phyloP scores from a whole-genome alignment of 2,888 invertebrate genomes.

The Xylota sylvarum region DNA sequence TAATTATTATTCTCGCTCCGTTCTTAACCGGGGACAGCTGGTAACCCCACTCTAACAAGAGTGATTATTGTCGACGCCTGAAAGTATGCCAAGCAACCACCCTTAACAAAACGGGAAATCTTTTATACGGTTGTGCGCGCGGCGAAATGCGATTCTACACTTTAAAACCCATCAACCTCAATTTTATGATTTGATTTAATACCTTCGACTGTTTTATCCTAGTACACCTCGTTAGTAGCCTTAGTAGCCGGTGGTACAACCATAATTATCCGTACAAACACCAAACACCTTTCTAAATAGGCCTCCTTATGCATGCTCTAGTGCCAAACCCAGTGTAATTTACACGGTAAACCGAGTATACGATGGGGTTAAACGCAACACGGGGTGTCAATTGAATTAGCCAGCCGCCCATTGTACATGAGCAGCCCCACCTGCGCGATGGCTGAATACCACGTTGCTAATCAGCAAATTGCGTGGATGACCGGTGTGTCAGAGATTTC shows the following conservation, averaged over 20 bases:
- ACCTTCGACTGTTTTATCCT: constrained; percentile 42
- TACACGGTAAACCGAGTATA: constrained; percentile 55
- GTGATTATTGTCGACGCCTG: constrained; percentile 18
- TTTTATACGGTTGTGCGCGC: neutral
- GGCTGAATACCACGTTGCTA: constrained; percentile 48
- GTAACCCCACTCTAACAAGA: constrained; percentile 11
- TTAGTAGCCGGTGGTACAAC: neutral
- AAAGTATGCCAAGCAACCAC: constrained; percentile 30
- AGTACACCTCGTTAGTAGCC: constrained; percentile 59
- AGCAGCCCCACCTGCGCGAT: neutral
- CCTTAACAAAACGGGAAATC: constrained; percentile 8
- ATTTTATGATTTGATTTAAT: constrained; percentile 43
- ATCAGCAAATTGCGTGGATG: constrained; percentile 77
- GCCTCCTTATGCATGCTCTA: constrained; percentile 5
- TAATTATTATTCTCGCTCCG: neutral
- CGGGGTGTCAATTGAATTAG: constrained; percentile 73
- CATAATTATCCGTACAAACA: constrained; percentile 49
- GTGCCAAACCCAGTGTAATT: constrained; percentile 46
- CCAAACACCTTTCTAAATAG: constrained; percentile 63
- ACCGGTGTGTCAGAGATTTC: constrained; percentile 67
- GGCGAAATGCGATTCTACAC: constrained; percentile 64
- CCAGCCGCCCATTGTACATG: constrained; percentile 8
- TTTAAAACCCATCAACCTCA: constrained; percentile 72
- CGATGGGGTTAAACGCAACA: constrained; percentile 51
- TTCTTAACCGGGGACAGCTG: neutral